Conservation (phyloP, 2,888 invertebrate species). For the Clepsis dumicolana region DNA sequence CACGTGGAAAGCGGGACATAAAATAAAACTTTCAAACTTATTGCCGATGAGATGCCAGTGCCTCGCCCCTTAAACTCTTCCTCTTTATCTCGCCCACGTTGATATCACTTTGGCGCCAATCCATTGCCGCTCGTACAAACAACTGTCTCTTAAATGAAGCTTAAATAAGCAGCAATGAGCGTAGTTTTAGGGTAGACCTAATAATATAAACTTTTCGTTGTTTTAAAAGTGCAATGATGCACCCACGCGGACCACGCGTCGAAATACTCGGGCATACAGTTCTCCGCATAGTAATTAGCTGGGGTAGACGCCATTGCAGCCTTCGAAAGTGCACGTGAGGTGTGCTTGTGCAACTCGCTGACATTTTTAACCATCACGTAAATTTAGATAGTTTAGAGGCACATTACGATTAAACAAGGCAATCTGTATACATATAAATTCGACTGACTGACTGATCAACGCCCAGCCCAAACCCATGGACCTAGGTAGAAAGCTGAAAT, state of each 20-base stretch:
- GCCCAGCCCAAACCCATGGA: no score
- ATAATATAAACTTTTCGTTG: constrained; percentile 19
- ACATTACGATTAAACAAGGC: neutral
- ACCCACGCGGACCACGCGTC: constrained; percentile 65
- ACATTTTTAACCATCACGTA: constrained; percentile 36
- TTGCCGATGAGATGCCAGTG: constrained; percentile 57
- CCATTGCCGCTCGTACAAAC: constrained; percentile 25
- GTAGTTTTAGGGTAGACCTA: constrained; percentile 6
- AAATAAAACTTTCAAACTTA: constrained; percentile 69
- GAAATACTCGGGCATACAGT: constrained; percentile 54
- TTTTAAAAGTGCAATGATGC: constrained; percentile 59
- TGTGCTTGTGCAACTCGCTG: constrained; percentile 8
- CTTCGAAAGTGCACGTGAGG: constrained; percentile 23
- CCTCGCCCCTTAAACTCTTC: constrained; percentile 47
- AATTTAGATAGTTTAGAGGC: no score
- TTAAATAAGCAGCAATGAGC: constrained; percentile 37
- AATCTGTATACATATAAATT: no score
- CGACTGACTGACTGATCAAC: no score
- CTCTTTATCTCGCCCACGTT: constrained; percentile 39
- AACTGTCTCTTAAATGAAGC: neutral
- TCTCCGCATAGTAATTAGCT: constrained; percentile 53
- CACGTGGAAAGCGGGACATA: constrained; percentile 57
- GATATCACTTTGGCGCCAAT: constrained; percentile 3
- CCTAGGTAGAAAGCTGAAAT: no score
- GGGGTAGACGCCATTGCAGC: constrained; percentile 33